Conservation (phyloP, 2,797 vertebrate genomes). For the Brachyalestes nurse region DNA sequence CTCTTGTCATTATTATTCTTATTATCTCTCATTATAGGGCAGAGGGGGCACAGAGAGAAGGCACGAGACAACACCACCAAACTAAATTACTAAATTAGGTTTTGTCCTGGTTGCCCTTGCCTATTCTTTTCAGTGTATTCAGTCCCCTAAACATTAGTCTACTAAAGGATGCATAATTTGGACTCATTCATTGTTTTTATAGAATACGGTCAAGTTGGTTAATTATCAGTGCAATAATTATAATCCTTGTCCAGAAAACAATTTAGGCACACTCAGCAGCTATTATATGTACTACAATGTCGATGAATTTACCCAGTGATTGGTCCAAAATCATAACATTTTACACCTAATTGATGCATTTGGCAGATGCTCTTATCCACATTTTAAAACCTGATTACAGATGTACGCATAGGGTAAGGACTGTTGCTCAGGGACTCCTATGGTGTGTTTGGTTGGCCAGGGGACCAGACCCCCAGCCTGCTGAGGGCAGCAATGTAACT, state of each 20-base stretch:
- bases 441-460: neutral
- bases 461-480: neutral
- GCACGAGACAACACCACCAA: neutral
- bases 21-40: neutral
- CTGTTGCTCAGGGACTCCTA: too few relatives aligned
- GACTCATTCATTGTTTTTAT: neutral
- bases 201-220: neutral
- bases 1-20: neutral
- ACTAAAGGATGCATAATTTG: neutral
- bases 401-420: too few relatives aligned
- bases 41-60: neutral
- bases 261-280: neutral
- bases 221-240: neutral
- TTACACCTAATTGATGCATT: too few relatives aligned
- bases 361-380: too few relatives aligned
- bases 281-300: neutral
- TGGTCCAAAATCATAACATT: too few relatives aligned
- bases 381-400: too few relatives aligned
- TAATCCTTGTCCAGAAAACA: neutral
- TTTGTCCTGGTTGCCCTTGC: neutral
- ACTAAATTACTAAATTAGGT: conserved; percentile 19
- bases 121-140: neutral
- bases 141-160: neutral
- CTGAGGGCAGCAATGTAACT: too few relatives aligned
- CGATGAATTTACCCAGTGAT: neutral